Evolutionary conservation across 2,113 vertebrate genomes (phyloP).

Genomic region (Rhadina sibilatrix): DNA sequence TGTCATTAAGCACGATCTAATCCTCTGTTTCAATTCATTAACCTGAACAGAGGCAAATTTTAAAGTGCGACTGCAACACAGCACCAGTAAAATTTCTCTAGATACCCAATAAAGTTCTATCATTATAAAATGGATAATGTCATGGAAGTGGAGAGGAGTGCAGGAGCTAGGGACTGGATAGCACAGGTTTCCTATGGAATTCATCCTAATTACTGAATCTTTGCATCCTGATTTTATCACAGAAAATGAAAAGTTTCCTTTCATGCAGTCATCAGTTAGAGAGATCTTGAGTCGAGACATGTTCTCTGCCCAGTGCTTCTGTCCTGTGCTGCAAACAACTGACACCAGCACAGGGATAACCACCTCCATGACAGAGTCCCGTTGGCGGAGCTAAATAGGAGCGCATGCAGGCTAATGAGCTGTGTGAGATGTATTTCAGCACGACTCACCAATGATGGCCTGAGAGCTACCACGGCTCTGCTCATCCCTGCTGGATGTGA

Average conservation of each 20-base stretch:
- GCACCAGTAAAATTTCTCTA: not conserved
- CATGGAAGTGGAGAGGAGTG: not conserved
- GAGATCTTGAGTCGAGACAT: not conserved
- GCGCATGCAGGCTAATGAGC: fast-evolving
- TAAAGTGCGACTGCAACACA: not conserved
- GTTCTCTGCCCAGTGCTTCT: not conserved
- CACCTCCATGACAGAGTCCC: not conserved
- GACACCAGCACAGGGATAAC: not conserved
- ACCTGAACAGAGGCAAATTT: not conserved
- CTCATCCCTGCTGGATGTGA: not conserved
- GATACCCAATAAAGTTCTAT: not conserved
- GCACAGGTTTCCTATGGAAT: not conserved
- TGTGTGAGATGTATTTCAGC: not conserved
- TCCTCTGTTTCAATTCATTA: conserved; percentile 43
- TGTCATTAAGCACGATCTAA: conserved; percentile 18
- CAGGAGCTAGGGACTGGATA: not conserved
- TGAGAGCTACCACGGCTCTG: not conserved
- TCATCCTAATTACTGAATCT: not conserved
- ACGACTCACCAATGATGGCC: not conserved
- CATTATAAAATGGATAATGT: not conserved
- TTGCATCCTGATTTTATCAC: not conserved
- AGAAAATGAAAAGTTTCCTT: not conserved
- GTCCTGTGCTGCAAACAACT: not conserved
- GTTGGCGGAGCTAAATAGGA: not conserved
- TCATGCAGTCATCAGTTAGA: not conserved